Evolutionary conservation across 2,113 vertebrate species (phyloP).

Genomic region (Alces alces): DNA sequence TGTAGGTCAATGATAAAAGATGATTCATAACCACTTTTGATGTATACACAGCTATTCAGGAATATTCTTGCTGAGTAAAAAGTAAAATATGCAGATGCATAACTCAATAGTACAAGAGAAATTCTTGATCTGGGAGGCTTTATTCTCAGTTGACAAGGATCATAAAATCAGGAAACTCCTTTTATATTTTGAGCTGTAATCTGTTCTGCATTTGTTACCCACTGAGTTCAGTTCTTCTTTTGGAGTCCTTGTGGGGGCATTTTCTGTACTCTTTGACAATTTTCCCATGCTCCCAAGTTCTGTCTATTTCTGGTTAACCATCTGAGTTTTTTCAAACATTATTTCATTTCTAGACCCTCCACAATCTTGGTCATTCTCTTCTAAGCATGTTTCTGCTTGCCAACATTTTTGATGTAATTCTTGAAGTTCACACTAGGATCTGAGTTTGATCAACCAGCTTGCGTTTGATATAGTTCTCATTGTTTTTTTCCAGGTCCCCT

Average conservation of each 20-base stretch:
- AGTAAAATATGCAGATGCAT: not conserved
- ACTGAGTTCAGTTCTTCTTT: not conserved
- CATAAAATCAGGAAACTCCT: not conserved
- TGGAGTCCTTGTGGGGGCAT: not conserved
- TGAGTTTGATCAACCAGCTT: not conserved
- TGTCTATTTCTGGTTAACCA: not conserved
- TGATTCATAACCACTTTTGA: slow-evolving; percentile 53
- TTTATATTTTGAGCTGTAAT: not conserved
- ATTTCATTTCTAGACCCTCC: not conserved
- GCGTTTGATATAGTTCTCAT: not conserved
- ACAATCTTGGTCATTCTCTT: not conserved
- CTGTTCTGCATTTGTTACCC: not conserved
- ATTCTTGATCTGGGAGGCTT: not conserved
- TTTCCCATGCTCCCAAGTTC: not conserved
- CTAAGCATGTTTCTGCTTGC: not conserved
- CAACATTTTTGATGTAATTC: not conserved
- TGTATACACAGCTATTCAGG: slow-evolving; percentile 23
- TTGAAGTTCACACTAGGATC: not conserved
- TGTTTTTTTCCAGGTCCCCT: not conserved
- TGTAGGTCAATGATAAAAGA: slow-evolving; percentile 46
- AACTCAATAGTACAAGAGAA: slow-evolving; percentile 17
- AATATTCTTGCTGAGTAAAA: slow-evolving; percentile 44
- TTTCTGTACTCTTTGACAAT: not conserved
- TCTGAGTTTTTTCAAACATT: not conserved
- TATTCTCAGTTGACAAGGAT: not conserved